Percentiles rank a stretch among this genome's conserved stretches.
phyloP scores from a whole-genome alignment of 2,113 vertebrate genomes.

The Pseudopodoces humilis region DNA sequence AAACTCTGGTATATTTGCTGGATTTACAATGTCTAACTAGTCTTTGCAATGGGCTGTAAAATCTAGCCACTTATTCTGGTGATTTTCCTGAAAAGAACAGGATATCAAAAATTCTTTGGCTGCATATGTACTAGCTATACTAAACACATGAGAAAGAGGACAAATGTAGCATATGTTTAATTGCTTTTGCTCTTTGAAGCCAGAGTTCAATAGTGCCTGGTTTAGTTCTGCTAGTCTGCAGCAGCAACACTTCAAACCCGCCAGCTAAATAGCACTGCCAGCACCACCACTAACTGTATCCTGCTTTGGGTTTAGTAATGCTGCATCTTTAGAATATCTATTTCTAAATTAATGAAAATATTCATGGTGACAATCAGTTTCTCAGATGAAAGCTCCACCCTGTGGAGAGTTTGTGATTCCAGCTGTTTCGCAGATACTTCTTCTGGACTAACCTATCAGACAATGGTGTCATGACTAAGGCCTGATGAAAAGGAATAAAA shows the following conservation, averaged over 20 bases:
- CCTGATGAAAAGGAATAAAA: not conserved
- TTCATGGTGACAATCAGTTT: not conserved
- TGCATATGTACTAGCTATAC: not conserved
- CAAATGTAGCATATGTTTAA: not conserved
- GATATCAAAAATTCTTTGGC: not conserved
- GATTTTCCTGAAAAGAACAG: not conserved
- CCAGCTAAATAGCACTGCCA: not conserved
- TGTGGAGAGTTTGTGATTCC: constrained; percentile 23
- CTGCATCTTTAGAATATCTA: not conserved
- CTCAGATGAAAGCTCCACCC: constrained; percentile 52
- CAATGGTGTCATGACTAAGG: not conserved
- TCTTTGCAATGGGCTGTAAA: not conserved
- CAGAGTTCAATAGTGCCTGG: not conserved
- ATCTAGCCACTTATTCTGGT: not conserved
- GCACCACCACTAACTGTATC: not conserved
- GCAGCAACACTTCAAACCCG: not conserved
- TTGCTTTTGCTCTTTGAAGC: not conserved
- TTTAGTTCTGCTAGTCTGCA: not conserved
- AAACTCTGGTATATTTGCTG: not conserved
- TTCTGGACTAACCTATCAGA: not conserved
- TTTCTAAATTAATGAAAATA: not conserved
- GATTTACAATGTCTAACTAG: not conserved
- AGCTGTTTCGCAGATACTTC: not conserved
- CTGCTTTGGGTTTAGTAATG: not conserved
- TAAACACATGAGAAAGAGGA: not conserved